Evolutionary conservation across 2,797 vertebrate genomes (phyloP).

Genomic region (Sorex maritimensis): DNA sequence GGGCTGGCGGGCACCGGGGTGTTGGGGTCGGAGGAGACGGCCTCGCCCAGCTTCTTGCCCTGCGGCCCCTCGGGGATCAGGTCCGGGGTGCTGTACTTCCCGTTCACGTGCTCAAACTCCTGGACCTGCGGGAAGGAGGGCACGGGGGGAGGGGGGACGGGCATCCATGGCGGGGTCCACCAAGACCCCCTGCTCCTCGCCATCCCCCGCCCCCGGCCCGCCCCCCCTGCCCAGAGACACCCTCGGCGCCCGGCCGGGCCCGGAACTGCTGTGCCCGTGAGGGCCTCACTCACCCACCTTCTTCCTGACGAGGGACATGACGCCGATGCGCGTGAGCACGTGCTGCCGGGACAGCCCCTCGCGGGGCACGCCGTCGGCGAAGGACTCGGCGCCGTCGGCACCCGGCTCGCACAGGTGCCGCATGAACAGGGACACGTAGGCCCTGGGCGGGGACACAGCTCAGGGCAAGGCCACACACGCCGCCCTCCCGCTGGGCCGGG

Average conservation of each 20-base stretch:
- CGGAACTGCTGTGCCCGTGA: background rate
- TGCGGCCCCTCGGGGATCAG: constrained; percentile 95
- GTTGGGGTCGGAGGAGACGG: constrained; percentile 96
- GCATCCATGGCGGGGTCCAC: too few relatives aligned
- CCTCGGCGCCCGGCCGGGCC: background rate
- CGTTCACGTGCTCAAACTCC: constrained; percentile 98
- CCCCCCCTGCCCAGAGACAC: background rate
- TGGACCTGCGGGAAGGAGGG: constrained; percentile 92
- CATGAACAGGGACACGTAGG: constrained; percentile 99
- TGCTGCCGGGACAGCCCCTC: constrained; percentile 98
- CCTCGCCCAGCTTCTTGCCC: constrained; percentile 94
- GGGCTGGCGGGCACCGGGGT: constrained; percentile 96
- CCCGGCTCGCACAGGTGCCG: constrained; percentile 98
- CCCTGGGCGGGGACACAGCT: constrained; percentile 90
- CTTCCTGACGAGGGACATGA: constrained; percentile 99
- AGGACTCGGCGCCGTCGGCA: constrained; percentile 97
- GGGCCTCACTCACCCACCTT: constrained; percentile 93
- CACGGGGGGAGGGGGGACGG: fast-evolving
- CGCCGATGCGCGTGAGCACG: constrained; percentile 98
- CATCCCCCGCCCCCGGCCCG: background rate
- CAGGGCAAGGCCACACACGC: constrained; percentile 32
- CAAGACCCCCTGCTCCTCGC: too few relatives aligned
- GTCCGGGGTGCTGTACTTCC: constrained; percentile 97
- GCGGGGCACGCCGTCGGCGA: constrained; percentile 97
- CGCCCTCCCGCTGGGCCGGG: too few relatives aligned